Base-by-base conservation (phyloP, 2,113 vertebrate species). In the Hippocampus mohnikei region DNA sequence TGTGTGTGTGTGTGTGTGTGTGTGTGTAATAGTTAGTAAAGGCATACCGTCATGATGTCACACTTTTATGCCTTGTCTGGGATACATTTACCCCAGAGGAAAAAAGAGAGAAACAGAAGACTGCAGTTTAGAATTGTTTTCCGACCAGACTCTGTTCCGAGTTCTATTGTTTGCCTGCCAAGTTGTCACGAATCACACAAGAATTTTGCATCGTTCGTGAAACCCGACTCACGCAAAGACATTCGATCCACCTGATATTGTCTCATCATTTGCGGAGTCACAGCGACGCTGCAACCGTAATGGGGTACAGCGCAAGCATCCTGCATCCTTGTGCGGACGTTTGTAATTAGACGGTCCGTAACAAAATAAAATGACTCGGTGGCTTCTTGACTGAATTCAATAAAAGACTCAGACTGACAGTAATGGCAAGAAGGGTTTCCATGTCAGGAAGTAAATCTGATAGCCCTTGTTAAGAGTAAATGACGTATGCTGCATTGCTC, bases 231-330 rank as follows among this genome's bases (percentile, higher is more conserved):
- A n/a, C 37, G 61, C 69, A 82, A 81, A 79, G 66, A 81, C 65
- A 75, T 71, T 68, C 73, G 64, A 84, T 76, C 59, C 72, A 60
- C 58, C 70, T 70, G 68, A 74, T 76, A 79, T 62, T 79, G 78
- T 62, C 52, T 67, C 37, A 72, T 60, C 48, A 41, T 75, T 65
- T 66, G 69, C 69, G 66, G 42, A 67, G 59, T 27, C 41, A 67
- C 65, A 27, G 48, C 40, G 77, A 55, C 58, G 29, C 73, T 76
- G 63, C 61, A 67, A 82, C 62, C 33, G 72, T 40, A 18, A 58
- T 25, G 27, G 12, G 44, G 20, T 71, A 42, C 40, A 64, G 9
- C 15, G 2, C 1, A 13, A 42, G 11, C 62, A 42, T 42, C 21
- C 37, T 2, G 4, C n/a, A 42, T 60, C 27, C 27, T 15, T 33